Evolutionary conservation across 2,113 vertebrate species (phyloP).

Genomic region (Odontophorus gujanensis): DNA sequence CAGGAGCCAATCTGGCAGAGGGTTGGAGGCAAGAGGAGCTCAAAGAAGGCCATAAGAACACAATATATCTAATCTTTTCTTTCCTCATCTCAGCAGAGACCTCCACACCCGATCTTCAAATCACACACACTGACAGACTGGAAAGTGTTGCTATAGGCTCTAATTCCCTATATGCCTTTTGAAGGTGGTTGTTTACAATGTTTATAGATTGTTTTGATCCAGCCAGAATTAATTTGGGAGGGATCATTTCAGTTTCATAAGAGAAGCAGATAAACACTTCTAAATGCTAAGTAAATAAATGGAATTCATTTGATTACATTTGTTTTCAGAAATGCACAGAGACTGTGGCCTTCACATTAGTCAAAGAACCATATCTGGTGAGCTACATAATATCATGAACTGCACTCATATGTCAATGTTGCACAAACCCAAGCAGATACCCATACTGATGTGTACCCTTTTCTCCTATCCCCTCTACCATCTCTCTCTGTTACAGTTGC

Average conservation of each 20-base stretch:
- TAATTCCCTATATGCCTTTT: neutral
- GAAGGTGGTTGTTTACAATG: neutral
- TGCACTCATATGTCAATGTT: neutral
- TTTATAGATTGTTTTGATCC: neutral
- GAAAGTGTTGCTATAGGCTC: neutral
- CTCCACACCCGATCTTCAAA: neutral
- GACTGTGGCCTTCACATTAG: neutral
- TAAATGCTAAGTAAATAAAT: neutral
- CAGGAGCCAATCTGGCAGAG: neutral
- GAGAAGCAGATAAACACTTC: neutral
- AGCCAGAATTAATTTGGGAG: neutral
- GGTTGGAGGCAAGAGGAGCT: neutral
- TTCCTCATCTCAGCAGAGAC: neutral
- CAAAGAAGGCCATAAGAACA: neutral
- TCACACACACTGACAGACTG: neutral
- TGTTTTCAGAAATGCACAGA: slow-evolving; percentile 11
- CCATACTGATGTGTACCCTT: neutral
- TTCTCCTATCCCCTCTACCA: neutral
- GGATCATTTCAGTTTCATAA: neutral
- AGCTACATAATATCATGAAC: neutral
- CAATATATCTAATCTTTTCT: neutral
- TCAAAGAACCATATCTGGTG: neutral
- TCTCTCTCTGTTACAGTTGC: slow-evolving; percentile 80
- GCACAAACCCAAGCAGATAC: neutral
- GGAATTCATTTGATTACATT: neutral